These are phyloP conservation scores for Latheticus oryzae DNA, from an alignment of 2,888 invertebrate species.

Conservation along the genomic window DNA sequence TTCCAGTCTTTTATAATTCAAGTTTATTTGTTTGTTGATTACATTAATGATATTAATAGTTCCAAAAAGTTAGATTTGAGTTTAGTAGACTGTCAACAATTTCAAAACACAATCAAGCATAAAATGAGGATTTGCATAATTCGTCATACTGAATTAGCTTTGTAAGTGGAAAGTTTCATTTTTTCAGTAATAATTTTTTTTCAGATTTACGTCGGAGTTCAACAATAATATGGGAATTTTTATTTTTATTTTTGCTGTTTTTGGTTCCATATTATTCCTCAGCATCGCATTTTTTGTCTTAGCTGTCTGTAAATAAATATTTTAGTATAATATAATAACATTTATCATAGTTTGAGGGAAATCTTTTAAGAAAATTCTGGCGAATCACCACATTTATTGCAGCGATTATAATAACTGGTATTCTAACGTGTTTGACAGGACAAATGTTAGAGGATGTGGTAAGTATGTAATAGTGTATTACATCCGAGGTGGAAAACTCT, in stretches of 20 bases:
- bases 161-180: background rate
- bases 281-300: constrained; percentile 3
- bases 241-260: background rate
- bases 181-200: no score
- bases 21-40: background rate
- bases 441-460: background rate
- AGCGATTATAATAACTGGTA: background rate
- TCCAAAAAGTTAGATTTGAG: background rate
- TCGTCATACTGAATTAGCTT: background rate
- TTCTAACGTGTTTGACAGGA: background rate
- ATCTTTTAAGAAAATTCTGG: background rate
- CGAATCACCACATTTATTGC: background rate
- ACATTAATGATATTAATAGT: constrained; percentile 1
- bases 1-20: background rate
- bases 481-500: no score
- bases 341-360: background rate
- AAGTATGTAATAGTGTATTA: no score
- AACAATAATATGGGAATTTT: background rate
- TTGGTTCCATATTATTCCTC: background rate
- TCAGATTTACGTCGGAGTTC: no score
- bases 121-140: constrained; percentile 3
- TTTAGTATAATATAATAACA: background rate
- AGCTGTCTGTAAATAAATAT: constrained; percentile 1
- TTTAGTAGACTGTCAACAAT: background rate
- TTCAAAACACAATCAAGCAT: background rate